phyloP scores from a whole-genome alignment of 2,888 invertebrate genomes.

The Urechis unicinctus region DNA sequence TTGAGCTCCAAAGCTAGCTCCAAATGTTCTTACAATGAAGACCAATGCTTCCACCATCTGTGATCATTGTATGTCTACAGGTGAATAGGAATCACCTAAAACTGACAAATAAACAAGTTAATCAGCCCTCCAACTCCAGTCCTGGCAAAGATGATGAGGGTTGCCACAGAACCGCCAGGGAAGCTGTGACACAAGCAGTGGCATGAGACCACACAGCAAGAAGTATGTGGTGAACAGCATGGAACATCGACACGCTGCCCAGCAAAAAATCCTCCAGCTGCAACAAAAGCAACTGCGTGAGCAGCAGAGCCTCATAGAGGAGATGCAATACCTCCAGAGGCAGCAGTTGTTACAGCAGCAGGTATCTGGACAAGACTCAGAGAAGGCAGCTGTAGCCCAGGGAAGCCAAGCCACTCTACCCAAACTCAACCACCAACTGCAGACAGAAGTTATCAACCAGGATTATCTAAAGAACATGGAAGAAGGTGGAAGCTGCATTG shows the following conservation, averaged over 20 bases:
- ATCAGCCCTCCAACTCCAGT: neutral
- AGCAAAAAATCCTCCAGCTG: conserved; percentile 40
- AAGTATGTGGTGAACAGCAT: conserved; percentile 2
- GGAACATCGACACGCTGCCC: conserved; percentile 33
- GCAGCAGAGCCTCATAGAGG: conserved; percentile 26
- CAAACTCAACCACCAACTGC: neutral
- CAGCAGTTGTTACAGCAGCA: conserved; percentile 19
- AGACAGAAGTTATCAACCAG: neutral
- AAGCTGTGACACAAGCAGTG: neutral
- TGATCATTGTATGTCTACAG: too few relatives aligned
- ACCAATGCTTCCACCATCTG: too few relatives aligned
- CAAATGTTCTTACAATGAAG: too few relatives aligned
- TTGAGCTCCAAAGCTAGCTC: too few relatives aligned
- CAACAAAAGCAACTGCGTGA: conserved; percentile 40
- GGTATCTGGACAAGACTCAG: neutral
- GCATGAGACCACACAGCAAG: conserved; percentile 3
- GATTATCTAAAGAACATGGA: too few relatives aligned
- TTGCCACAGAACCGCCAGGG: neutral
- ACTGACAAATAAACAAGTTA: conserved; percentile 7
- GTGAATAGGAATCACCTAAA: too few relatives aligned
- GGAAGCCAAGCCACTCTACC: neutral
- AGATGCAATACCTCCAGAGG: conserved; percentile 24
- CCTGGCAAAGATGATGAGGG: neutral
- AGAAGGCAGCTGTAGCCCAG: neutral
- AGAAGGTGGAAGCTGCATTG: too few relatives aligned